Evolutionary conservation across 1,140 invertebrate species (phyloP), one percentile per base, ranked within the genome.

Genomic region (Penaeus chinensis): DNA sequence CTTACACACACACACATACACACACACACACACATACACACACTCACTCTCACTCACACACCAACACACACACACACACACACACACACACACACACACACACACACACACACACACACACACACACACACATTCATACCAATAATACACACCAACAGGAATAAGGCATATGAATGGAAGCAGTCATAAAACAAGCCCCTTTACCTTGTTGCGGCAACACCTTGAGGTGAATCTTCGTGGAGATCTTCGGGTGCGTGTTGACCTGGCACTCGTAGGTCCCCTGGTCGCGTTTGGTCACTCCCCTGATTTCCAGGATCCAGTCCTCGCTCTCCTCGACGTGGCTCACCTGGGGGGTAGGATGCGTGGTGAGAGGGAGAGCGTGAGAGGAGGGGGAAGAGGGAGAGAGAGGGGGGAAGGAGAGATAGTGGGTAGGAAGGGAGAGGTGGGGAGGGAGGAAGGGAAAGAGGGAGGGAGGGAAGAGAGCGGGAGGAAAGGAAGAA

Each of bases 221-320:
- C 69, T 82, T 89, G 18, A 89, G 82, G n/a, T 82, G 66, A 3
- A 89, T 61, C 77, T 89, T 84, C 2, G 88, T 89, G 61, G 88
- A 89, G 24, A 89, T 76, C 77, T 89, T 89, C 20, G 88, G 88
- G 62, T 89, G 79, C 0, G 79, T 89, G 77, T 89, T 89, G 13
- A 89, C 83, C 65, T 89, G 88, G 24, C 88, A 89, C 27, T 89
- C 88, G 66, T 85, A 89, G n/a, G 69, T 65, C 8, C 88, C 88
- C 32, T 85, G 65, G 60, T 89, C 88, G 1, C 16, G 18, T 1
- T 27, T 20, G 61, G n/a, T 16, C 22, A 89, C 82, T 2, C 88
- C 82, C 13, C 32, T 47, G 13, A 89, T 20, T 61, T 85, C 82
- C 54, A 89, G 47, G 20, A 80, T 78, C 84, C 88, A 89, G 60